These are phyloP conservation scores for Bubalus kerabau DNA, from an alignment of 2,113 vertebrate genomes.

Conservation along the genomic window DNA sequence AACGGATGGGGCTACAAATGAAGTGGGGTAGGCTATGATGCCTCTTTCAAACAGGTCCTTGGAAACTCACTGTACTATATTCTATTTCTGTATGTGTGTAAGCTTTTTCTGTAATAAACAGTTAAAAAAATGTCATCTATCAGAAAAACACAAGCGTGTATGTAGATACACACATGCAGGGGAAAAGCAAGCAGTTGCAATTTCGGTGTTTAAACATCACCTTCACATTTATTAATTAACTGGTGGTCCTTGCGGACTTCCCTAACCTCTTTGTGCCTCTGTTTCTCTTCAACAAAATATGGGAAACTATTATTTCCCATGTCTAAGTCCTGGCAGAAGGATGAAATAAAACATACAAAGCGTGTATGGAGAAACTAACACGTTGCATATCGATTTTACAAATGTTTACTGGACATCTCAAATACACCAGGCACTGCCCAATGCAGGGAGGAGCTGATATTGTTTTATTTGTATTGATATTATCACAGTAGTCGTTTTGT, in stretches of 20 bases:
- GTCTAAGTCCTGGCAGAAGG: neutral
- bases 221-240: neutral
- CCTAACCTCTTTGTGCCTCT: neutral
- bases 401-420: neutral
- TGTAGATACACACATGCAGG: rapidly evolving
- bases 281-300: neutral
- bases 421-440: neutral
- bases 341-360: neutral
- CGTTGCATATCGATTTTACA: neutral
- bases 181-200: neutral
- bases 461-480: neutral
- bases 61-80: rapidly evolving
- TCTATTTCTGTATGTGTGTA: neutral
- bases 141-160: neutral
- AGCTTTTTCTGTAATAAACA: neutral
- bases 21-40: neutral
- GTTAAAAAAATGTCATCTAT: neutral
- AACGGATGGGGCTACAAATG: neutral
- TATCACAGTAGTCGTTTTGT: neutral
- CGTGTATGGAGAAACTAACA: neutral
- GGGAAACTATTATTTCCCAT: neutral
- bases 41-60: neutral
- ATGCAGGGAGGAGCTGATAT: neutral
- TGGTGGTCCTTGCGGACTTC: neutral
- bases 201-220: rapidly evolving